Base-by-base conservation (phyloP, 2,113 vertebrate species). In the Indicator indicator region DNA sequence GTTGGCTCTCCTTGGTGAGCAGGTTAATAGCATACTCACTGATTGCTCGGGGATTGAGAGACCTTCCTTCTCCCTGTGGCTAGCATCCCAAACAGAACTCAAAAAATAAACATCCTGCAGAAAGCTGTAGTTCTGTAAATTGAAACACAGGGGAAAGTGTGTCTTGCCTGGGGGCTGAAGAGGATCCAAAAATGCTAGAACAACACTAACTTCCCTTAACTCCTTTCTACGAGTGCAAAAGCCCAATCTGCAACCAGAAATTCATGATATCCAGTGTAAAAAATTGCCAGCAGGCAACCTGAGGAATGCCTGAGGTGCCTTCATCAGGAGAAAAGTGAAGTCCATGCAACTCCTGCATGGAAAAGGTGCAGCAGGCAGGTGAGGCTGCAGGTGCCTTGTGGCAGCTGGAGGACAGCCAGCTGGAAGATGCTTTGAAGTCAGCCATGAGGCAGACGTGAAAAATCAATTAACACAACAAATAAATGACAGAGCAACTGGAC, bases 401-500 rank as follows among this genome's bases (percentile, higher is more conserved):
- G 83, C 55, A 36, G 74, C 63, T 59, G 89, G 77, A 89, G 32
- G 7, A 30, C 60, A 9, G 58, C 73, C 84, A 81, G 70, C 59
- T 74, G 73, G 81, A 42, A 84, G 33, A 89, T 12, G 69, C 67
- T 56, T 52, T 36, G 46, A 42, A 71, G 73, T 69, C 89, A 14
- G 38, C 27, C 3, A 55, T 12, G 42, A 42, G 48, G 16, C 81
- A 84, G 73, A 68, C 46, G 74, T 24, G 89, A 16, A 60, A 60
- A 87, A 94, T 92, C 91, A 72, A 52, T 84, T 84, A 87, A 62
- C 21, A 19, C 13, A 5, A 16, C 68, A 38, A 79, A 86, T 87
- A 85, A 95, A 94, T 84, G 89, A 65, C 71, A 87, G 74, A 27
- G 63, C 59, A 11, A 36, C 7, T 62, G 14, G 30, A 27, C 69